Evolutionary conservation across 2,888 invertebrate genomes (phyloP).

Genomic region (Muschampia staudingeri): DNA sequence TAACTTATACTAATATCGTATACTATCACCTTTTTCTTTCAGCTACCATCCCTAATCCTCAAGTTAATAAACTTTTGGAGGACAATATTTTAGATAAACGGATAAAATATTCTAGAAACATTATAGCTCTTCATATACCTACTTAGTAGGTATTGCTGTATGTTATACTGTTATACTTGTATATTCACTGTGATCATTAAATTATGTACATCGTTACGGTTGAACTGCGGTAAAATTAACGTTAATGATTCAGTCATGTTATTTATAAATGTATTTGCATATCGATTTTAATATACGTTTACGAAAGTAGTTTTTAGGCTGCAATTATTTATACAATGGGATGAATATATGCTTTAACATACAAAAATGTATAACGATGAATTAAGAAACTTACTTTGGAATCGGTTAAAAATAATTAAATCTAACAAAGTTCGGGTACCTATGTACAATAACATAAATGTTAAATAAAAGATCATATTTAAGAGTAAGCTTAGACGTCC

Average conservation of each 20-base stretch:
- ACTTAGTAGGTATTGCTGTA: background rate
- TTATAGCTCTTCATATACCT: background rate
- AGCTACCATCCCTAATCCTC: slow-evolving; percentile 8
- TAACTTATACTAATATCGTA: no score
- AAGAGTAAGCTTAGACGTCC: no score
- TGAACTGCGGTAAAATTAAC: slow-evolving; percentile 8
- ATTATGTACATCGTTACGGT: background rate
- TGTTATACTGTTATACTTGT: background rate
- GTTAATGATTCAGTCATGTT: background rate
- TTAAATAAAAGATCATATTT: no score
- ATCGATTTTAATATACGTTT: background rate
- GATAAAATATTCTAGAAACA: background rate
- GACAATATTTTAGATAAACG: background rate
- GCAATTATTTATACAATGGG: no score
- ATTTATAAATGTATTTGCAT: background rate
- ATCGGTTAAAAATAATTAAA: no score
- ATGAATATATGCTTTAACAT: no score
- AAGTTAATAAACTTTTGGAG: slow-evolving; percentile 3
- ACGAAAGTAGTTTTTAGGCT: no score
- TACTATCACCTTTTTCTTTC: background rate
- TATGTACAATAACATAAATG: no score
- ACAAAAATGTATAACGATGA: no score
- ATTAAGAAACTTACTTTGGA: no score
- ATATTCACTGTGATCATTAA: background rate
- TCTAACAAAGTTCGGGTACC: no score